Base-by-base conservation (phyloP, 2,888 invertebrate species). In the Gastracanthus pulcherrimus region DNA sequence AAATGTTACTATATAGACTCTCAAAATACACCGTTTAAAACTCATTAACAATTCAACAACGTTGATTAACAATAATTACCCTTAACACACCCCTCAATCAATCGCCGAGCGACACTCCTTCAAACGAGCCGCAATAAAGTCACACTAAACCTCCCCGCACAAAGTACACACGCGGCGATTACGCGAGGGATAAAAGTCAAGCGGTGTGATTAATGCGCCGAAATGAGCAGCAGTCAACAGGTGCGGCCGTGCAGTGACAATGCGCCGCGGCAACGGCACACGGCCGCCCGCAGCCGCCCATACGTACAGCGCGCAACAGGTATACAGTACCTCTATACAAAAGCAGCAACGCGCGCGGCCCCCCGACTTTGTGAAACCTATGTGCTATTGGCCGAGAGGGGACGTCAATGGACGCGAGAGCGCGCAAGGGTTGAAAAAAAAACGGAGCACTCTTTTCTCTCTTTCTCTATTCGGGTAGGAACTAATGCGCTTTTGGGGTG, bases 201-300 rank as follows among this genome's bases (percentile, higher is more conserved):
- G 29, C n/a, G 74, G 34, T 78, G 78, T 75, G 82, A 82, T 82
- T 75, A 78, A 78, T 81, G 72, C 72, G 13, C 29, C 76, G 41
- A 76, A 69, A 70, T 75, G 78, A 58, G 66, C 70, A 74, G 51
- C 11, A 13, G 26, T 51, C 48, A 80, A 80, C 80, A 80, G 75
- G 80, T 80, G 74, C 41, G 19, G 58, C 41, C 7, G 9, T 34
- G 41, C 62, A 45, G 9, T 60, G 79, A 66, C 72, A 75, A 67
- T 70, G 62, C 67, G 26, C n/a, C 62, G 16, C 64, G 7, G 72
- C 74, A 75, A 80, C 74, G 36, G 34, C 55, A 23, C 34, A 23
- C 74, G 16, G 34, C 5, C 31, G n/a, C 23, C 7, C 55, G 26
- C 26, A 26, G n/a, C n/a, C n/a, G n/a, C n/a, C n/a, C n/a, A n/a